Conservation (phyloP, 2,113 vertebrate species). For the Cardinalis cardinalis region DNA sequence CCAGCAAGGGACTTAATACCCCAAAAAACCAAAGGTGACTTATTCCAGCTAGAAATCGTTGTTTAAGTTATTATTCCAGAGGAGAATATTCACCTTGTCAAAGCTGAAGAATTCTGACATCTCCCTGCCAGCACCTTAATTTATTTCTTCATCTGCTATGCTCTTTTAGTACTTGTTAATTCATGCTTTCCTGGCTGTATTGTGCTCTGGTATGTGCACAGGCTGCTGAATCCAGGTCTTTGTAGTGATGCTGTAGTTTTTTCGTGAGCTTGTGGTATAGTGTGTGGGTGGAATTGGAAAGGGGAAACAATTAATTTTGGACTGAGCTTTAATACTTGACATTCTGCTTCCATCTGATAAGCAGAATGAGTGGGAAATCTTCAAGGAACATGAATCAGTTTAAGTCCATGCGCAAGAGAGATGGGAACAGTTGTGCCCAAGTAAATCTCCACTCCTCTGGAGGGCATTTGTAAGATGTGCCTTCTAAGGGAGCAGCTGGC, state of each 20-base stretch:
- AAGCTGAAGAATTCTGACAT: conserved; percentile 7
- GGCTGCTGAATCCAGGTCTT: conserved; percentile 27
- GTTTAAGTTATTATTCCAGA: not conserved
- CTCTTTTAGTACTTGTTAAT: conserved; percentile 22
- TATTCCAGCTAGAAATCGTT: not conserved
- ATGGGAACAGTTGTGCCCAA: not conserved
- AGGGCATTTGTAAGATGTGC: not conserved
- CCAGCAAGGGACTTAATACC: not conserved
- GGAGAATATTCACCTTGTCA: not conserved
- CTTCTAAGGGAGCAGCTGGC: not conserved
- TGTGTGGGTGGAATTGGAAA: conserved; percentile 47
- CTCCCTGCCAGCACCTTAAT: not conserved
- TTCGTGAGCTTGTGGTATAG: conserved; percentile 11
- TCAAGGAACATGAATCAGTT: conserved; percentile 18
- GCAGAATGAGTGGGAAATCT: conserved; percentile 6
- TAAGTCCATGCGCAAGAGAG: not conserved
- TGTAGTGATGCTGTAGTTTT: conserved; percentile 21
- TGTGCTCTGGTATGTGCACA: not conserved
- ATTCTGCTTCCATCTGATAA: conserved; percentile 60
- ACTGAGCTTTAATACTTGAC: conserved; percentile 54
- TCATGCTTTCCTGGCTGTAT: not conserved
- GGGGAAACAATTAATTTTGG: conserved; percentile 59
- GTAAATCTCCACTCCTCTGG: conserved; percentile 36
- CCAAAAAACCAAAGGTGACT: not conserved
- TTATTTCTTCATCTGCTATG: not conserved